Conservation (phyloP, 23 tunicate genomes). For the Trididemnum nubilum region DNA sequence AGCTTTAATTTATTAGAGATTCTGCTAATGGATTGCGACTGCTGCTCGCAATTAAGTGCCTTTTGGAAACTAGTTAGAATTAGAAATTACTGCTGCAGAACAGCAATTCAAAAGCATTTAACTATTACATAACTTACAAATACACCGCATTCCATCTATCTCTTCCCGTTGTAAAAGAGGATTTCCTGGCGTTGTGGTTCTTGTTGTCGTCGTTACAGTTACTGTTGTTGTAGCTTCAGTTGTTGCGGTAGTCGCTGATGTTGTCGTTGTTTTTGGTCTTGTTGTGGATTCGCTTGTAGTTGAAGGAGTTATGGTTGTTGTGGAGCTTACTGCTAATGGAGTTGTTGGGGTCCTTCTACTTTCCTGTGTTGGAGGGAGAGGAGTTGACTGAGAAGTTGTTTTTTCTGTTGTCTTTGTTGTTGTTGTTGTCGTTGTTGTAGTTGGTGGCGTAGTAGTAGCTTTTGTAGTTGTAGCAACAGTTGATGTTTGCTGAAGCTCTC, state of each 20-base stretch:
- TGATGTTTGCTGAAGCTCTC: too few species aligned
- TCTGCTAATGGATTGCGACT: too few species aligned
- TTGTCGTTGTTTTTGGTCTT: not conserved
- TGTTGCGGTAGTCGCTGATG: not conserved
- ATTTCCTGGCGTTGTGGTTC: not conserved
- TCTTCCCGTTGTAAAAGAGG: not conserved
- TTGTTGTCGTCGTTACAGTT: not conserved
- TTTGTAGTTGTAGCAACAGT: too few species aligned
- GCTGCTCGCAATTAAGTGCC: too few species aligned
- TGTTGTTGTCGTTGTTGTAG: not conserved
- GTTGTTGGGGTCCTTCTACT: not conserved
- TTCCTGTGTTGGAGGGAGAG: not conserved
- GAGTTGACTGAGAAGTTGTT: not conserved
- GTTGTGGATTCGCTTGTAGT: not conserved
- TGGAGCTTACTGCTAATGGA: too few species aligned
- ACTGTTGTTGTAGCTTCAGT: not conserved
- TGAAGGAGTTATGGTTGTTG: too few species aligned
- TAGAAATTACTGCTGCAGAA: too few species aligned
- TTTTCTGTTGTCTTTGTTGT: not conserved
- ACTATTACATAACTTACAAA: constrained; percentile 28
- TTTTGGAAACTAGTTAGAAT: too few species aligned
- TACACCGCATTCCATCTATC: constrained; percentile 21
- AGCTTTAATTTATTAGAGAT: too few species aligned
- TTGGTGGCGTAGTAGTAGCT: not conserved
- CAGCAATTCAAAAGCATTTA: too few species aligned